Conservation (phyloP, 2,888 invertebrate species). For the Subacronicta megacephala region DNA sequence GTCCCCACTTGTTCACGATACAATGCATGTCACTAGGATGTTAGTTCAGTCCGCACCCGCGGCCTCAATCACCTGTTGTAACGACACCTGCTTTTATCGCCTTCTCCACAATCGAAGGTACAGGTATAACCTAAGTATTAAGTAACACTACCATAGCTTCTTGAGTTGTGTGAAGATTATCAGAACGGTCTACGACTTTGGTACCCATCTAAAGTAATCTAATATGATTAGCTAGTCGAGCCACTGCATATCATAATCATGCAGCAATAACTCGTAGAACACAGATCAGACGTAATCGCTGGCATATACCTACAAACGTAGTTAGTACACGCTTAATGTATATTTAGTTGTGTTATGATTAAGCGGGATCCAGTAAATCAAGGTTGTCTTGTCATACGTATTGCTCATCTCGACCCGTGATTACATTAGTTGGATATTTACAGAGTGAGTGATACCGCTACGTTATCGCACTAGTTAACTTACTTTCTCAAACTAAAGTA, state of each 20-base stretch:
- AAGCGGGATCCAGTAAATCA: constrained; percentile 65
- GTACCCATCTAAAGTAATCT: not conserved
- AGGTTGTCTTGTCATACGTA: constrained; percentile 65
- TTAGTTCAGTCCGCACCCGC: not conserved
- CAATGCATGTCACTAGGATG: not conserved
- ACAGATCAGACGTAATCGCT: constrained; percentile 6
- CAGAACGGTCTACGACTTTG: no score
- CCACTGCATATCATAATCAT: constrained; percentile 10
- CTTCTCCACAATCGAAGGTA: no score
- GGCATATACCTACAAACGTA: not conserved
- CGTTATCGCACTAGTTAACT: not conserved
- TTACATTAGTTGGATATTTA: constrained; percentile 47
- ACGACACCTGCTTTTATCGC: no score
- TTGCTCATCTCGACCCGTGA: constrained; percentile 63
- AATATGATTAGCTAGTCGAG: not conserved
- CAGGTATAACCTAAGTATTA: no score
- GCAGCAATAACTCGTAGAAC: constrained; percentile 12
- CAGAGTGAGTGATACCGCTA: constrained; percentile 21
- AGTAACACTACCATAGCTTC: no score
- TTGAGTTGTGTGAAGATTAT: no score
- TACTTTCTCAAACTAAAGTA: no score
- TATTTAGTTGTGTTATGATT: constrained; percentile 55
- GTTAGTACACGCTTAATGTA: not conserved
- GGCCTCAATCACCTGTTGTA: no score
- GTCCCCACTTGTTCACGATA: not conserved